Base-by-base conservation (phyloP, 23 tunicate genomes). In the Phallusia fumigata region DNA sequence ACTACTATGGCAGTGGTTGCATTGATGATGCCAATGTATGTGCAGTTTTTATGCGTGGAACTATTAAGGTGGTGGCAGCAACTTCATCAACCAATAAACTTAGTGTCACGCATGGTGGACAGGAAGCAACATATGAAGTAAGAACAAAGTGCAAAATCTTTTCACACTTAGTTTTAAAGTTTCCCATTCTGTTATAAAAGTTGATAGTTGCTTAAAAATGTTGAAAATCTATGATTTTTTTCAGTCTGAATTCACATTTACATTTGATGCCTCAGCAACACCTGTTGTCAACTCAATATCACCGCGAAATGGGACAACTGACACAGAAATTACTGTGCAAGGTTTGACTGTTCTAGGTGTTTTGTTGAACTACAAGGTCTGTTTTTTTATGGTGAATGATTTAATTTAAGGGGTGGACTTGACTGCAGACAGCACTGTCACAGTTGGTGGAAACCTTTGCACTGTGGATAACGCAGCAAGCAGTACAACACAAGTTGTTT, bases 11-110 rank as follows among this genome's bases (percentile, higher is more conserved):
- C n/a, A 90, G 97, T 65, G 91, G 91, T 8, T 83, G 81, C 75
- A 24, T 85, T 5, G 74, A 50, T 34, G 86, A 65, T 16, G 86
- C 34, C 16, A 53, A 52, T 0, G 33, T 79, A 18, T 76, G 91
- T 73, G 49, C 74, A 28, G 33, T 92, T 15, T 74, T 83, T 78
- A 92, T 92, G 97, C 69, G 85, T 18, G 91, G 91, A 26, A 73
- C 65, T 8, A 65, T 92, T 1, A 76, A 47, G 22, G 97, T 92
- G 13, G 73, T 32, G 35, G 73, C 45, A 10, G 79, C 84, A 31
- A 50, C 76, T 21, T 52, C 83, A 53, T 44, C 28, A 31, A 30
- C 35, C 19, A 19, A 30, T 40, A 52, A 13, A 18, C 31, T 79
- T 8, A 40, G 33, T 44, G 83, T 52, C 0, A 52, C 8, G 36